Percentiles rank a stretch among this genome's conserved stretches.
Conservation (phyloP, 2,888 invertebrate genomes). For the Fabriciana adippe region DNA sequence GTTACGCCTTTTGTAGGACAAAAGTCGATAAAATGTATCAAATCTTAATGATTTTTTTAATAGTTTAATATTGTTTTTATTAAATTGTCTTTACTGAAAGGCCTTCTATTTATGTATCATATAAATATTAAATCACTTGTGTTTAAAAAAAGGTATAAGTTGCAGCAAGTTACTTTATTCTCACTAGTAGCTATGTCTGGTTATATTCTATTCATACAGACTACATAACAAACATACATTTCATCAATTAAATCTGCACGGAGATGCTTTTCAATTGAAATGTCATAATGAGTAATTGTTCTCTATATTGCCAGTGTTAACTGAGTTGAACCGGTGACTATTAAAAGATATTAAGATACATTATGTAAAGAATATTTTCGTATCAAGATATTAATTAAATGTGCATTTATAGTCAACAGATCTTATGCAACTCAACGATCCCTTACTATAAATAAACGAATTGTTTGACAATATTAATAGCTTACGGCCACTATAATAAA, state of each 20-base stretch:
- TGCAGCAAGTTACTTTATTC: too few species aligned
- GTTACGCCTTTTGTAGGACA: too few species aligned
- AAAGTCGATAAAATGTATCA: too few species aligned
- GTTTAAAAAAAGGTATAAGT: too few species aligned
- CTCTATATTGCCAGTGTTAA: conserved; percentile 32
- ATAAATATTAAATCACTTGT: too few species aligned
- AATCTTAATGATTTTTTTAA: too few species aligned
- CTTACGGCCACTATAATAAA: too few species aligned
- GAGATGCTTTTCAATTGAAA: conserved; percentile 46
- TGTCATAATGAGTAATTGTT: conserved; percentile 28
- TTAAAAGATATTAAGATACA: conserved; percentile 28
- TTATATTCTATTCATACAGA: conserved; percentile 15
- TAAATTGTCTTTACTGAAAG: background rate
- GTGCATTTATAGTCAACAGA: conserved; percentile 1
- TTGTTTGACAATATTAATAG: background rate
- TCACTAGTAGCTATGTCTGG: too few species aligned
- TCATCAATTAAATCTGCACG: background rate
- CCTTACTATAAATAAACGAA: background rate
- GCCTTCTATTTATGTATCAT: too few species aligned
- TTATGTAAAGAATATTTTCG: background rate
- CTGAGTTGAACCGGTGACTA: conserved; percentile 29
- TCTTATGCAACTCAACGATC: background rate
- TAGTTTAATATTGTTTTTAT: background rate
- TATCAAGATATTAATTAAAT: background rate
- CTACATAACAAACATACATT: conserved; percentile 2